Evolutionary conservation across 1,140 invertebrate genomes (phyloP).

Genomic region (Hypothenemus hampei): DNA sequence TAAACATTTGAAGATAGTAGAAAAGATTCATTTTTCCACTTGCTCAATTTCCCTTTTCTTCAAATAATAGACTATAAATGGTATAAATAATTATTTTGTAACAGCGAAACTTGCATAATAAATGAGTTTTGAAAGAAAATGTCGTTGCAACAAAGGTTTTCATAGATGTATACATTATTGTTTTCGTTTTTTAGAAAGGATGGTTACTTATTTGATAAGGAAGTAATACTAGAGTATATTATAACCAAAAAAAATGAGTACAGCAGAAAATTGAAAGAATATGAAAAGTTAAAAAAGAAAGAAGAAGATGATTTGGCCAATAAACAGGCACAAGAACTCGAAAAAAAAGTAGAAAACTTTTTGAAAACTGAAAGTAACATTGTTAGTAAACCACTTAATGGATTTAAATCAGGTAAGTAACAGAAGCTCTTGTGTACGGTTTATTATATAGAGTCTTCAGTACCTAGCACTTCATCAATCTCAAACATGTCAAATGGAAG

Average conservation of each 20-base stretch:
- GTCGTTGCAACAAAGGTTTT: too few relatives aligned
- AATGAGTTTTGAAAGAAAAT: too few relatives aligned
- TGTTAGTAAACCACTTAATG: constrained; percentile 49
- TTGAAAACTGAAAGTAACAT: constrained; percentile 73
- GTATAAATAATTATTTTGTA: too few relatives aligned
- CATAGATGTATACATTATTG: too few relatives aligned
- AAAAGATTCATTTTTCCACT: too few relatives aligned
- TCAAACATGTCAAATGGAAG: constrained; percentile 69
- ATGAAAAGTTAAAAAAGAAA: constrained; percentile 80
- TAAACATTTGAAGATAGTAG: too few relatives aligned
- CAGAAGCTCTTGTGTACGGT: background rate
- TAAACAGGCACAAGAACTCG: constrained; percentile 63
- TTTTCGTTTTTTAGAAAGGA: constrained; percentile 64
- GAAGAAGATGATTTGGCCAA: constrained; percentile 61
- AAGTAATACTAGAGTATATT: constrained; percentile 94
- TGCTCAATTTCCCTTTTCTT: too few relatives aligned
- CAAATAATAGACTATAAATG: too few relatives aligned
- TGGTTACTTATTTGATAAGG: constrained; percentile 95
- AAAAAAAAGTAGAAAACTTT: constrained; percentile 69
- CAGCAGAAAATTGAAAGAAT: constrained; percentile 85
- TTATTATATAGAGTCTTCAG: constrained; percentile 11
- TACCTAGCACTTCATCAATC: constrained; percentile 51
- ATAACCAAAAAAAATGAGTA: constrained; percentile 93
- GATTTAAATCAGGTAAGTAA: constrained; percentile 48
- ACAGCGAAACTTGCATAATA: too few relatives aligned